Evolutionary conservation across 2,113 vertebrate genomes (phyloP).

Genomic region (Actinemys pallida): DNA sequence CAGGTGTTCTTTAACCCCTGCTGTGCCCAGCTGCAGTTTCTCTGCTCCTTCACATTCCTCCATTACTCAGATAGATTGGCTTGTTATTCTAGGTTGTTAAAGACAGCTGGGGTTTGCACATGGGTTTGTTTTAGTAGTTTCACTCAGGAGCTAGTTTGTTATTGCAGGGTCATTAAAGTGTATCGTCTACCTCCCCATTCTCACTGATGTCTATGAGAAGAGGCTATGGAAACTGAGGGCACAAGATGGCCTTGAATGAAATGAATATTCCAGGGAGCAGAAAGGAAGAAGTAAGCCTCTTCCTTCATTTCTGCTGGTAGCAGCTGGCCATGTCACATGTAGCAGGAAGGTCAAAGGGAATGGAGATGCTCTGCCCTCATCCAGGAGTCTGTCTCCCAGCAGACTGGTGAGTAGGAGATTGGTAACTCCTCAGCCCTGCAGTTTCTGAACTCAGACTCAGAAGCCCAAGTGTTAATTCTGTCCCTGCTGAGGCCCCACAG

Average conservation of each 20-base stretch:
- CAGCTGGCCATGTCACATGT: slow-evolving; percentile 48
- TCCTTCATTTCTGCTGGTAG: slow-evolving; percentile 68
- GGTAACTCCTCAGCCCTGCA: slow-evolving; percentile 34
- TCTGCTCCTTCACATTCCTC: too few relatives aligned
- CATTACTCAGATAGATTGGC: neutral
- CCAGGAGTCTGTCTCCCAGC: slow-evolving; percentile 49
- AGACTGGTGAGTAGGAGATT: slow-evolving; percentile 26
- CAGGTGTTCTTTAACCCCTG: too few relatives aligned
- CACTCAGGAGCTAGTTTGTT: neutral
- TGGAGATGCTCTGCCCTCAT: slow-evolving; percentile 40
- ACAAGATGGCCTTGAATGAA: slow-evolving; percentile 28
- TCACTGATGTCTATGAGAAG: slow-evolving; percentile 7
- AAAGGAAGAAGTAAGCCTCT: slow-evolving; percentile 49
- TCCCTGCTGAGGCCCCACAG: slow-evolving; percentile 37
- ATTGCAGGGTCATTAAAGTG: neutral
- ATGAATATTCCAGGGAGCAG: slow-evolving; percentile 7
- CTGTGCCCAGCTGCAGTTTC: too few relatives aligned
- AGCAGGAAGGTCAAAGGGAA: slow-evolving; percentile 61
- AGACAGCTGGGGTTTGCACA: neutral
- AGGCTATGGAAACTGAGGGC: slow-evolving; percentile 36
- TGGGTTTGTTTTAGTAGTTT: slow-evolving; percentile 27
- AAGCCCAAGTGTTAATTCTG: slow-evolving; percentile 70
- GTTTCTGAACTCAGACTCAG: neutral
- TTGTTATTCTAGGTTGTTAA: neutral
- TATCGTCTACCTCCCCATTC: neutral